Base-by-base conservation (phyloP, 2,888 invertebrate genomes). In the Pomacea canaliculata region DNA sequence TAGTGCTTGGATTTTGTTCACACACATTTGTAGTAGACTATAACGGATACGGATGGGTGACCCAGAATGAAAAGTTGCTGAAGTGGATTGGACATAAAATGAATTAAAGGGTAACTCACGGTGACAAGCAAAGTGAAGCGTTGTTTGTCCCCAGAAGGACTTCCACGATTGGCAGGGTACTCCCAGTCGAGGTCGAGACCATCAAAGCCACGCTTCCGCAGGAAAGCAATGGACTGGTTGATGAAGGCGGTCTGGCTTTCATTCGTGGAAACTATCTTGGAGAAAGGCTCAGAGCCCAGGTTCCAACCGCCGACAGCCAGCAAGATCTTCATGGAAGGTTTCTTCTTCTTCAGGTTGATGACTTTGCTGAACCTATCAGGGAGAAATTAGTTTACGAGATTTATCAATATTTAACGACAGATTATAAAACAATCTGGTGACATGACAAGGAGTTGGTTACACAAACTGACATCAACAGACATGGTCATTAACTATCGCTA, bases 131-230 rank as follows among this genome's bases (percentile, higher is more conserved):
- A 48, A 0, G 88, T 85, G 77, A 84, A 89, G 72, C 85, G 82
- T 9, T 84, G 75, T 76, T 85, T 87, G 78, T 89, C 89, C 60
- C 79, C 85, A 0, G 87, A 81, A 4, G 89, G 89, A 79, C 89
- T 89, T 19, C 88, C 89, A 73, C 89, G 77, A 59, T 83, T 82
- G 0, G 83, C 86, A 0, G 97, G 97, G 89, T 97, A 97, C 88
- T 97, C 96, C 97, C 97, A 98, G 86, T 97, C 97, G 66, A 97
- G 92, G 85, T 97, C 97, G 0, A 98, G 91, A 10, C 98, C 98
- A 81, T 94, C 93, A 89, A 98, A 97, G 70, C 94, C 94, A 87
- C 83, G 76, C n/a, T 80, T 70, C 65, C 85, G 80, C 46, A 83
- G 76, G 78, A 80, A 86, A n/a, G 49, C 70, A 19, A 77, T 78